A percentile compares a stretch with the other conserved stretches of the same genome.
Evolutionary conservation across 2,888 invertebrate genomes (phyloP).

Genomic region (Sphecodes monilicornis): DNA sequence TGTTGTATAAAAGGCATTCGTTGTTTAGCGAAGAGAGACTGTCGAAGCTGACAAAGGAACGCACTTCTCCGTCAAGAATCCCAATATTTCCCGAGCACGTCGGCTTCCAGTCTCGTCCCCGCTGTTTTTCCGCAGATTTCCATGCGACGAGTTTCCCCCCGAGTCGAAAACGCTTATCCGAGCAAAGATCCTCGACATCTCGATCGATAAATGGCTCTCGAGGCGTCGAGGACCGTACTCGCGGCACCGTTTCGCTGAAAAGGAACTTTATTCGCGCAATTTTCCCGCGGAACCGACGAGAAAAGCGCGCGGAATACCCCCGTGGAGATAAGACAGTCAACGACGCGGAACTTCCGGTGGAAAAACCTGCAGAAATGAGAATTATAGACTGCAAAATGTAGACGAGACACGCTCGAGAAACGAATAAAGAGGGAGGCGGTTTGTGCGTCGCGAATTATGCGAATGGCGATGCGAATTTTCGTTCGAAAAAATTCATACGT

Average conservation of each 20-base stretch:
- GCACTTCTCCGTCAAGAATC: neutral
- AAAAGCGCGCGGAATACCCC: neutral
- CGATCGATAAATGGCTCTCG: conserved; percentile 2
- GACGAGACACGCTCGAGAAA: neutral
- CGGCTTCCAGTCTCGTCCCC: neutral
- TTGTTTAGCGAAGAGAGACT: no score
- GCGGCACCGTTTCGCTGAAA: neutral
- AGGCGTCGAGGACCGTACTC: neutral
- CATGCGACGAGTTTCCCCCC: neutral
- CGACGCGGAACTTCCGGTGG: neutral
- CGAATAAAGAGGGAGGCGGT: neutral
- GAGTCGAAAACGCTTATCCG: neutral
- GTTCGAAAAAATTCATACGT: neutral
- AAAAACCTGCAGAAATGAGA: neutral
- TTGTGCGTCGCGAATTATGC: neutral
- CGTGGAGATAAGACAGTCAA: neutral
- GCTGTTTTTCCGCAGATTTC: neutral
- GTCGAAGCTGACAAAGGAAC: no score
- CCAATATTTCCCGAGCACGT: neutral
- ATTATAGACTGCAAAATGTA: neutral
- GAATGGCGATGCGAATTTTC: conserved; percentile 19
- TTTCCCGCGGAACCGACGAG: neutral
- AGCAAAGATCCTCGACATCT: neutral
- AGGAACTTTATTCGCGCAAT: conserved; percentile 4
- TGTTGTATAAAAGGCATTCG: no score